phyloP scores from a whole-genome alignment of 1,140 invertebrate genomes.

The Mamestra configurata region DNA sequence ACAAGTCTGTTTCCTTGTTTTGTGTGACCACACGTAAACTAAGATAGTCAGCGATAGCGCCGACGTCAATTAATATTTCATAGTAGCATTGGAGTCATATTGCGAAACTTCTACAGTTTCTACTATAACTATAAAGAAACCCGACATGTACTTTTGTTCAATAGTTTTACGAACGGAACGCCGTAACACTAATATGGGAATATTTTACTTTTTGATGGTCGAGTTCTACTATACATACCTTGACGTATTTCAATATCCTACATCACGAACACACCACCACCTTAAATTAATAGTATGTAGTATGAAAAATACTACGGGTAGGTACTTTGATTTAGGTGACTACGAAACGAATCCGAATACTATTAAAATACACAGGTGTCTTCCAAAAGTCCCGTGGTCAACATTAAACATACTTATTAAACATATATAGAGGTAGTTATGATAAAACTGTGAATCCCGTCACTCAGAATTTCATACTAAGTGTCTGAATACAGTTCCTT shows the following conservation, averaged over 20 bases:
- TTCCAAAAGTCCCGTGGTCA: neutral
- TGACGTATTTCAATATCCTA: neutral
- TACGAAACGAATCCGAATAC: slow-evolving; percentile 27
- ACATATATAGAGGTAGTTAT: slow-evolving; percentile 71
- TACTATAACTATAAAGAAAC: too few relatives aligned
- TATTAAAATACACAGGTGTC: neutral
- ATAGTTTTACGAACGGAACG: too few relatives aligned
- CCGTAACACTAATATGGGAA: too few relatives aligned
- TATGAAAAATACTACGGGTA: slow-evolving; percentile 11
- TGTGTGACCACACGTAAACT: too few relatives aligned
- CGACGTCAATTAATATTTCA: too few relatives aligned
- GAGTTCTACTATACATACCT: too few relatives aligned
- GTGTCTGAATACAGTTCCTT: neutral
- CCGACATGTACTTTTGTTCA: too few relatives aligned
- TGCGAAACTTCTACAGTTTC: too few relatives aligned
- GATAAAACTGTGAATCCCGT: slow-evolving; percentile 61
- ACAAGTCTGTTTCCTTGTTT: too few relatives aligned
- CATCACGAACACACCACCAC: neutral
- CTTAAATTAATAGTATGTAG: slow-evolving; percentile 6
- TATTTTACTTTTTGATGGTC: neutral
- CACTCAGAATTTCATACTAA: slow-evolving; percentile 52
- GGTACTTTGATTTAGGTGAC: slow-evolving; percentile 48
- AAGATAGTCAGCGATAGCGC: too few relatives aligned
- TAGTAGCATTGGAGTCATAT: too few relatives aligned
- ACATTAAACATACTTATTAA: slow-evolving; percentile 51